Conservation (phyloP, 2,113 vertebrate genomes). For the Sphyrna mokarran region DNA sequence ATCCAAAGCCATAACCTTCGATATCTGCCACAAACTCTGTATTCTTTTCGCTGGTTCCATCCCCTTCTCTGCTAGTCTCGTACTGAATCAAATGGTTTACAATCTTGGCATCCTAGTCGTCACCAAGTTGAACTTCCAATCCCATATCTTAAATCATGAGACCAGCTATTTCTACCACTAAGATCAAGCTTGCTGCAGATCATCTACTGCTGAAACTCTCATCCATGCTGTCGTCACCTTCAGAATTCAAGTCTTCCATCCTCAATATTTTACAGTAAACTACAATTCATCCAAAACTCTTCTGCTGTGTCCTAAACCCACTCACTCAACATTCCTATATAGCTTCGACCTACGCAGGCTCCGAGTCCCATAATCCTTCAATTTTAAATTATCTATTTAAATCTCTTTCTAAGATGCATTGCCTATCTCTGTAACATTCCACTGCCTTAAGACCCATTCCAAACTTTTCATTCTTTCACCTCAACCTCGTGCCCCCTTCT, state of each 20-base stretch:
- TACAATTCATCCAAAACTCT: background rate
- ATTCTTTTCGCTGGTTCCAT: background rate
- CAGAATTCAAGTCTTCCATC: background rate
- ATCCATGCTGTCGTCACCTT: background rate
- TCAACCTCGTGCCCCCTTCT: background rate
- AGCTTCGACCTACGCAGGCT: background rate
- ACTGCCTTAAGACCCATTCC: background rate
- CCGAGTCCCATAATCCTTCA: background rate
- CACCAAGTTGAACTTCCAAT: background rate
- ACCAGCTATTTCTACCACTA: background rate
- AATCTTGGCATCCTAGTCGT: background rate
- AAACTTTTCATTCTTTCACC: background rate
- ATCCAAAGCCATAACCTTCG: background rate
- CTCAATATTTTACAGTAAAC: background rate
- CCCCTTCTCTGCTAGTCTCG: background rate
- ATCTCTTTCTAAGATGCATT: background rate
- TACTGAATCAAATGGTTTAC: background rate
- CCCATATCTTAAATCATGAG: background rate
- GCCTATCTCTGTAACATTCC: background rate
- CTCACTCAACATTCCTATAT: background rate
- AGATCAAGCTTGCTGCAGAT: background rate
- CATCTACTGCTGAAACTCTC: background rate
- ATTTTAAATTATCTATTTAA: background rate
- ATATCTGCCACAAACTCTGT: background rate
- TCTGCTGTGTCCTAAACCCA: background rate